Conservation (phyloP, 2,113 vertebrate species). For the Triplophysa dalaica region DNA sequence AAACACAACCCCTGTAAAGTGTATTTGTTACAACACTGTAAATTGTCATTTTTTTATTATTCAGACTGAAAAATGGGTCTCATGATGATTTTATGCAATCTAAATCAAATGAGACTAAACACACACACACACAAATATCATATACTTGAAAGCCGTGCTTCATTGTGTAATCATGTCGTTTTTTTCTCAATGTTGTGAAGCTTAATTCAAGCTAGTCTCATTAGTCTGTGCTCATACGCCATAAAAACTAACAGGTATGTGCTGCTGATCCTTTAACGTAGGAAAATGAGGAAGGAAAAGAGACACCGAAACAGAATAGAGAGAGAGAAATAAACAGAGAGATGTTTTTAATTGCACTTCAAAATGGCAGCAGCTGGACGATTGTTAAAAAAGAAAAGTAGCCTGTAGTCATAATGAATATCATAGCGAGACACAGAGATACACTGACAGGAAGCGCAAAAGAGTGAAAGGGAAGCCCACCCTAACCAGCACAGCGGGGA, state of each 20-base stretch:
- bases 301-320: conserved; percentile 27
- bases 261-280: conserved; percentile 54
- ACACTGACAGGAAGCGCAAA: conserved; percentile 31
- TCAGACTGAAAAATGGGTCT: too few relatives aligned
- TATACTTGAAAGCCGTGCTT: too few relatives aligned
- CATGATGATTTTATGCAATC: too few relatives aligned
- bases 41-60: too few relatives aligned
- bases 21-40: too few relatives aligned
- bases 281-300: conserved; percentile 44
- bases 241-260: conserved; percentile 60
- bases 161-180: too few relatives aligned
- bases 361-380: conserved; percentile 57
- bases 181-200: conserved; percentile 37
- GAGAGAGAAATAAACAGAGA: conserved; percentile 33
- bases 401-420: conserved; percentile 58
- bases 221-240: conserved; percentile 37
- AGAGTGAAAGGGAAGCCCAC: conserved; percentile 39
- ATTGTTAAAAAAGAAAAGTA: conserved; percentile 49
- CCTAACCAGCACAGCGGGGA: conserved; percentile 52
- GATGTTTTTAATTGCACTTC: conserved; percentile 62
- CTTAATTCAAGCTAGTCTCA: conserved; percentile 56
- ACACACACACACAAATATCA: too few relatives aligned
- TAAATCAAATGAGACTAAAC: too few relatives aligned
- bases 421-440: conserved; percentile 56
- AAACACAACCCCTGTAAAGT: too few relatives aligned